A percentile compares a stretch with the other conserved stretches of the same genome.
Conservation (phyloP, 2,888 invertebrate genomes). For the Tetanocera ferruginea region DNA sequence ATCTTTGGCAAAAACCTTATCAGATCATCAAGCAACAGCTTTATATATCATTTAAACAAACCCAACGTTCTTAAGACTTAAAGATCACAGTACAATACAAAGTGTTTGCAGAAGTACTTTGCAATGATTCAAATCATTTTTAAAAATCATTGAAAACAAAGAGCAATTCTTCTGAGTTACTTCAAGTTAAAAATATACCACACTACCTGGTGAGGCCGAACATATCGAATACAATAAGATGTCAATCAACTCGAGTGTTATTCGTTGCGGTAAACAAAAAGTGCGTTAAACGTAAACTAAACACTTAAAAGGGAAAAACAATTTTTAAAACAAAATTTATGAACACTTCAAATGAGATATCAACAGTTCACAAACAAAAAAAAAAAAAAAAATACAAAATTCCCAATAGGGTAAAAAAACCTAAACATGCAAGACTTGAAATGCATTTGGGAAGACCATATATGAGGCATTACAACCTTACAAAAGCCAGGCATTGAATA, state of each 20-base stretch:
- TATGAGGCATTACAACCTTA: neutral
- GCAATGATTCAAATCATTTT: too few relatives aligned
- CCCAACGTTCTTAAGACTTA: too few relatives aligned
- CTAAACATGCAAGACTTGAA: neutral
- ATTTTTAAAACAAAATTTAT: neutral
- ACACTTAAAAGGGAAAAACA: neutral
- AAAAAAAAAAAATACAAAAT: neutral
- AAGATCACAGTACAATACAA: too few relatives aligned
- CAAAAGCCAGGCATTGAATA: neutral
- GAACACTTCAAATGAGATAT: slow-evolving; percentile 4
- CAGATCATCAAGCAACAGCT: too few relatives aligned
- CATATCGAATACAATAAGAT: neutral
- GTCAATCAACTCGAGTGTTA: neutral
- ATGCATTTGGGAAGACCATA: neutral
- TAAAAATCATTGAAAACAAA: too few relatives aligned
- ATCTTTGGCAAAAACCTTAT: too few relatives aligned
- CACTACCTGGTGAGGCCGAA: too few relatives aligned
- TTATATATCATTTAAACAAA: too few relatives aligned
- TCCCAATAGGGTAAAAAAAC: neutral
- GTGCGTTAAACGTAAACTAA: neutral
- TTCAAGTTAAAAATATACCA: too few relatives aligned
- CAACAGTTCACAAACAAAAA: slow-evolving; percentile 7
- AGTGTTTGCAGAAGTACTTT: too few relatives aligned
- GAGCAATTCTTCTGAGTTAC: too few relatives aligned
- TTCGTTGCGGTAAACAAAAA: neutral